Evolutionary conservation across 2,113 vertebrate genomes (phyloP).

Genomic region (Pteruthius melanotis): DNA sequence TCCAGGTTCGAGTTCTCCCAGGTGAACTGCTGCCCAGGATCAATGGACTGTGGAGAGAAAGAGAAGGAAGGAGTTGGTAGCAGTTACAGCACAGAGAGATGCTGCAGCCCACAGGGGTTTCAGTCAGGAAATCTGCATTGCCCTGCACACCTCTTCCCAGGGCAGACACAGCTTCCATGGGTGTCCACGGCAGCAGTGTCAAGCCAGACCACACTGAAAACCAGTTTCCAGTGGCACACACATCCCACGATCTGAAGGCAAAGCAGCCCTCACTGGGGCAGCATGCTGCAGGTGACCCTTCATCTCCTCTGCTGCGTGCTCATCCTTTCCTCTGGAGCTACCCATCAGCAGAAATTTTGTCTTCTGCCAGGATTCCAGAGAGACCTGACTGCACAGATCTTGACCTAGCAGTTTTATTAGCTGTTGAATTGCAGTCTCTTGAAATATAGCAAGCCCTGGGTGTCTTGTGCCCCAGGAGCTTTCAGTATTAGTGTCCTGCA

Average conservation of each 20-base stretch:
- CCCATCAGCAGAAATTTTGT: conserved; percentile 15
- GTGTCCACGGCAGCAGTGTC: background rate
- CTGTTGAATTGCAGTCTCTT: conserved; percentile 32
- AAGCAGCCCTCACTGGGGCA: background rate
- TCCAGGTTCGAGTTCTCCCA: conserved; percentile 98
- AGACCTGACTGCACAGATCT: background rate
- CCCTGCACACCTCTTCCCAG: background rate
- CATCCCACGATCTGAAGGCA: background rate
- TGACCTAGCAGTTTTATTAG: conserved; percentile 15
- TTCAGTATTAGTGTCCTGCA: conserved; percentile 13
- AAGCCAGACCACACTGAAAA: background rate
- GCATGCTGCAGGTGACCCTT: background rate
- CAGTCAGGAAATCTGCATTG: background rate
- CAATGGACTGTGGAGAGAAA: conserved; percentile 80
- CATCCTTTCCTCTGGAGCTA: background rate
- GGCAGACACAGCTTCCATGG: background rate
- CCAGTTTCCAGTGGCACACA: background rate
- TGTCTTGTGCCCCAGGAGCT: conserved; percentile 20
- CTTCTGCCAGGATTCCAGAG: background rate
- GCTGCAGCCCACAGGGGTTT: fast-evolving
- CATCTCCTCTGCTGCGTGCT: fast-evolving
- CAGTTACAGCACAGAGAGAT: fast-evolving
- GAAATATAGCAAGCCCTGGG: conserved; percentile 9
- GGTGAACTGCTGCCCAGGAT: conserved; percentile 95
- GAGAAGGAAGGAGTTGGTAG: background rate